Evolutionary conservation across 2,113 vertebrate genomes (phyloP), one percentile per base, ranked within the genome.

Genomic region (Pelvicachromis taeniatus): DNA sequence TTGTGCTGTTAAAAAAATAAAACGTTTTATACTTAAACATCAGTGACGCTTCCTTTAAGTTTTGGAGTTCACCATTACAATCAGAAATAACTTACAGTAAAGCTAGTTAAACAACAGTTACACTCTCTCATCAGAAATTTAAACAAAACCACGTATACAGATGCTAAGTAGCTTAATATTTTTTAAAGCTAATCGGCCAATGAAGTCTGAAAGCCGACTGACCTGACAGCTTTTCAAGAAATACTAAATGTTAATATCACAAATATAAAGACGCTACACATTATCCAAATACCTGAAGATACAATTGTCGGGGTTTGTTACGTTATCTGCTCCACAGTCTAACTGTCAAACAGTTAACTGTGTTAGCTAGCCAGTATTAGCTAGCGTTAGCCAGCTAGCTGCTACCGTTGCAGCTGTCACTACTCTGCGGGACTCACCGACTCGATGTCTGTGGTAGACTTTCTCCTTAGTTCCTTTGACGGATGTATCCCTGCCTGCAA

Each of bases 401-500:
- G 35, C 55, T 53, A 87, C 21, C 45, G n/a, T 48, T 79, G 9
- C 87, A 88, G 81, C 88, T 93, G 88, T 89, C 87, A 86, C 59
- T 11, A n/a, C 40, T 81, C 53, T 58, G 87, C 63, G 58, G 68
- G 38, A 93, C 93, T 93, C 58, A 94, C 94, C 93, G 31, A 86
- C 42, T 84, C 82, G 77, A 82, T 84, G 65, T 81, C 65, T 56
- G 75, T 52, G 11, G 77, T 80, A 88, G 29, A 77, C 83, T 77
- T 26, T 33, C 53, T 75, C 75, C 78, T 87, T 29, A 9, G 70
- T 23, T 11, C 10, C 3, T 48, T 7, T 45, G 19, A 73, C 78
- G 12, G 70, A 26, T 5, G 75, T 63, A 77, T 81, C 50, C 80
- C 81, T 40, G 23, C 31, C 52, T 70, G 9, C 19, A 11, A 45